phyloP scores from a whole-genome alignment of 2,888 invertebrate species.

The Strigamia transsilvanica region DNA sequence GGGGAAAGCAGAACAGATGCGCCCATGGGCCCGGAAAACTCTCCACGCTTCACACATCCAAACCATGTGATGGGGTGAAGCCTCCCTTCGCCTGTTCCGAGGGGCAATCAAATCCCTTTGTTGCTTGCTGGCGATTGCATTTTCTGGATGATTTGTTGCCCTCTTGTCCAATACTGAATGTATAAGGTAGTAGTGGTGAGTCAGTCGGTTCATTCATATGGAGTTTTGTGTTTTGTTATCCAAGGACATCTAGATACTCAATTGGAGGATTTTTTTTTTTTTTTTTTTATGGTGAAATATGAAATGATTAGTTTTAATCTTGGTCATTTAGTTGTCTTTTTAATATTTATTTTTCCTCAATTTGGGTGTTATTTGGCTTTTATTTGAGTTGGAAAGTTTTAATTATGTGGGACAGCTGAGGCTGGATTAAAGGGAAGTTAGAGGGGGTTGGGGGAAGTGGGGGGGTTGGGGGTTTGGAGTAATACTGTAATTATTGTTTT shows the following conservation, averaged over 20 bases:
- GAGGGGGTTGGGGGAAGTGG: not conserved
- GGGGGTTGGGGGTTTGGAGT: too few relatives aligned
- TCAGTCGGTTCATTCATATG: not conserved
- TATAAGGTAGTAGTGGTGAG: not conserved
- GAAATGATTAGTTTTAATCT: not conserved
- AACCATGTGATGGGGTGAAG: not conserved
- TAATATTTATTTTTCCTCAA: not conserved
- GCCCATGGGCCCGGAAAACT: slow-evolving; percentile 3
- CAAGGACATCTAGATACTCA: not conserved
- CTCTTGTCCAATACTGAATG: not conserved
- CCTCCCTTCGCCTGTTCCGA: not conserved
- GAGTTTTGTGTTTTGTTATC: not conserved
- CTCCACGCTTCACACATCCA: slow-evolving; percentile 3
- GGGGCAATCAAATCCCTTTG: not conserved
- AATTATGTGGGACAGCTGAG: not conserved
- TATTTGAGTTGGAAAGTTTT: not conserved
- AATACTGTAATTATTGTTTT: too few relatives aligned
- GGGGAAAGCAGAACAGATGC: slow-evolving; percentile 8
- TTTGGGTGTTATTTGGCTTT: not conserved
- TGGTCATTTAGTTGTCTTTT: not conserved
- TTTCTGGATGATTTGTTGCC: not conserved
- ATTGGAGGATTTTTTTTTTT: not conserved
- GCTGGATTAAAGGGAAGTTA: not conserved
- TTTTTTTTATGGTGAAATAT: not conserved
- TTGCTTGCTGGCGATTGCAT: not conserved